Conservation (phyloP, 2,113 vertebrate species). For the Marcusenius ussheri region DNA sequence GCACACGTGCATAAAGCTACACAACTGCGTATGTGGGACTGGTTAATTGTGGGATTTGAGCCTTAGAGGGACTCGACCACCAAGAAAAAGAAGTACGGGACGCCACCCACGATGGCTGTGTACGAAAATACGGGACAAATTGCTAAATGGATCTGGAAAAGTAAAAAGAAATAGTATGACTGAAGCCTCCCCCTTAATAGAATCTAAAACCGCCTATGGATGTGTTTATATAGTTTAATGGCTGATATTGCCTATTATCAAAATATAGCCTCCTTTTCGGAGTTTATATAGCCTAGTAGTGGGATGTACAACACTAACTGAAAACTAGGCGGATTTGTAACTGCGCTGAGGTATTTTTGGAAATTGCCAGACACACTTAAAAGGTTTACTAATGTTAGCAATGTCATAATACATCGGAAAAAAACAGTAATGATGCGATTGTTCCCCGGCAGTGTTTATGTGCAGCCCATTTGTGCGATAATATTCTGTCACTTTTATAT, state of each 20-base stretch:
- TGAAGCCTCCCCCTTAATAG: neutral
- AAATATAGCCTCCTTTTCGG: neutral
- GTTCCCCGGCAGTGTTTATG: neutral
- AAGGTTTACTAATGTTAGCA: neutral
- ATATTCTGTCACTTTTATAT: neutral
- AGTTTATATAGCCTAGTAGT: neutral
- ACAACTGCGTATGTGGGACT: neutral
- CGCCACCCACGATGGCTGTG: neutral
- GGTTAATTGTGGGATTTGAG: neutral
- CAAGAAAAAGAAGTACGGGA: no score
- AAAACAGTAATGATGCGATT: neutral
- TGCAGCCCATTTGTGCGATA: neutral
- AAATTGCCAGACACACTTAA: neutral
- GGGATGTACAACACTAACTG: neutral
- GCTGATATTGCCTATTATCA: neutral
- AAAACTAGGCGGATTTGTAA: neutral
- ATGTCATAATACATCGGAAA: neutral
- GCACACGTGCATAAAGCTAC: neutral
- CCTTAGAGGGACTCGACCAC: neutral
- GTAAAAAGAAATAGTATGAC: neutral
- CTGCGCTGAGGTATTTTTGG: neutral
- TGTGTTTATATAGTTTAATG: neutral
- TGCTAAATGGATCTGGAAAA: neutral
- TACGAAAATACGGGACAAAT: neutral
- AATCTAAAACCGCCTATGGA: neutral